phyloP scores from a whole-genome alignment of 2,113 vertebrate genomes.

The Antennarius striatus region DNA sequence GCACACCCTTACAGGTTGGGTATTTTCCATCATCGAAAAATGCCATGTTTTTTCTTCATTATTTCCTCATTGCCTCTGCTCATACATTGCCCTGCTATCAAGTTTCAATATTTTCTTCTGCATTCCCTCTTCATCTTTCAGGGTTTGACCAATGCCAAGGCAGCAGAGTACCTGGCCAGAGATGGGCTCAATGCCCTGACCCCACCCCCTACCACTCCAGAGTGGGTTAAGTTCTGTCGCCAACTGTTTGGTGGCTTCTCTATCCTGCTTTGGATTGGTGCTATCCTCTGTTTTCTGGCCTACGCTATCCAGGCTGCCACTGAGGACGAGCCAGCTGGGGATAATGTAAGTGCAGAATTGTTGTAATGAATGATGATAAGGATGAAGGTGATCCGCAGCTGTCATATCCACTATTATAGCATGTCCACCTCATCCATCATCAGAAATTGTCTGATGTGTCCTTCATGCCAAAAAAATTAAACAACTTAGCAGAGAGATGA shows the following conservation, averaged over 20 bases:
- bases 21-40: too few relatives aligned
- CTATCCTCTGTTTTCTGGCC: conserved; percentile 92
- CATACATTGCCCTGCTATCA: not conserved
- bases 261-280: conserved; percentile 91
- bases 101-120: not conserved
- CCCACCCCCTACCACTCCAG: conserved; percentile 90
- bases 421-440: not conserved
- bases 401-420: too few relatives aligned
- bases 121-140: conserved; percentile 37
- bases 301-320: conserved; percentile 91
- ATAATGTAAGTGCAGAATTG: conserved; percentile 83
- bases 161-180: conserved; percentile 87
- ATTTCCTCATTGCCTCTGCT: not conserved
- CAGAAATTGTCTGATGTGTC: not conserved
- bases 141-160: conserved; percentile 91
- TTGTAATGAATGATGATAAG: not conserved
- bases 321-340: conserved; percentile 86
- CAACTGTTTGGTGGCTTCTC: conserved; percentile 94
- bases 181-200: conserved; percentile 91
- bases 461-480: too few relatives aligned
- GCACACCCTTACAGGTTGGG: too few relatives aligned
- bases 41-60: too few relatives aligned
- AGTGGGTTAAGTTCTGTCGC: conserved; percentile 94
- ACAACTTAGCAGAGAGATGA: too few relatives aligned
- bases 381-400: too few relatives aligned